A percentile compares a stretch with the other conserved stretches of the same genome.
Evolutionary conservation across 1,140 invertebrate species (phyloP).

Genomic region (Drosophila bipectinata): DNA sequence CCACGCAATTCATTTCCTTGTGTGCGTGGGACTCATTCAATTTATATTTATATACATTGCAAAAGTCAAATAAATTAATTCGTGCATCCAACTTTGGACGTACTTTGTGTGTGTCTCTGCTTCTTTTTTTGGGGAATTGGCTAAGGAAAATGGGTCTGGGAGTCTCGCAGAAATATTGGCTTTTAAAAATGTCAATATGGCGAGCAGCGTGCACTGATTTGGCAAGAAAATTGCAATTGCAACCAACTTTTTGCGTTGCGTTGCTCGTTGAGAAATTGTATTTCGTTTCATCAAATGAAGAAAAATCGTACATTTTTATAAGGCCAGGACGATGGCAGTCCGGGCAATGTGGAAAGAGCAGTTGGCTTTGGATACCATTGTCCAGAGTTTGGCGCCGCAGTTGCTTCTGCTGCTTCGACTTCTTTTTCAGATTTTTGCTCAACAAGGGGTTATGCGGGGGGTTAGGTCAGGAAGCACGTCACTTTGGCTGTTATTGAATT

Average conservation of each 20-base stretch:
- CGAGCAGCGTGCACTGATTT: conserved; percentile 50
- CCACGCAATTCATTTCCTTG: conserved; percentile 12
- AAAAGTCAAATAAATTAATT: conserved; percentile 61
- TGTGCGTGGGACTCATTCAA: conserved; percentile 29
- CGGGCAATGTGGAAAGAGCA: conserved; percentile 5
- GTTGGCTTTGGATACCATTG: conserved; percentile 47
- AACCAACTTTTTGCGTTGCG: conserved; percentile 58
- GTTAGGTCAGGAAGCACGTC: conserved; percentile 46
- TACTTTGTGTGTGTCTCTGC: conserved; percentile 30
- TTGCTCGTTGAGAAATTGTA: conserved; percentile 75
- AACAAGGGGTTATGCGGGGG: conserved; percentile 1
- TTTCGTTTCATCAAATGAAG: conserved; percentile 82
- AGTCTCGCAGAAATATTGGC: conserved; percentile 61
- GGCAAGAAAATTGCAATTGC: conserved; percentile 76
- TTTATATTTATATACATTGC: conserved; percentile 62
- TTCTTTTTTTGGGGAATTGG: neutral
- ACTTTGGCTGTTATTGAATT: conserved; percentile 72
- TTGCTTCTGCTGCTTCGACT: conserved; percentile 37
- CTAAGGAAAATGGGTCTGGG: conserved; percentile 23
- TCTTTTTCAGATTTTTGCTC: conserved; percentile 12
- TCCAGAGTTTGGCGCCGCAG: conserved; percentile 62
- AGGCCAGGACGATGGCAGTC: conserved; percentile 41
- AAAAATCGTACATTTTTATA: conserved; percentile 80
- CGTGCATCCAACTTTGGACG: conserved; percentile 43
- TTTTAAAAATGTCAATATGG: conserved; percentile 81